A percentile compares a stretch with the other conserved stretches of the same genome.
Evolutionary conservation across 2,113 vertebrate species (phyloP).

Genomic region (Pipra filicauda): DNA sequence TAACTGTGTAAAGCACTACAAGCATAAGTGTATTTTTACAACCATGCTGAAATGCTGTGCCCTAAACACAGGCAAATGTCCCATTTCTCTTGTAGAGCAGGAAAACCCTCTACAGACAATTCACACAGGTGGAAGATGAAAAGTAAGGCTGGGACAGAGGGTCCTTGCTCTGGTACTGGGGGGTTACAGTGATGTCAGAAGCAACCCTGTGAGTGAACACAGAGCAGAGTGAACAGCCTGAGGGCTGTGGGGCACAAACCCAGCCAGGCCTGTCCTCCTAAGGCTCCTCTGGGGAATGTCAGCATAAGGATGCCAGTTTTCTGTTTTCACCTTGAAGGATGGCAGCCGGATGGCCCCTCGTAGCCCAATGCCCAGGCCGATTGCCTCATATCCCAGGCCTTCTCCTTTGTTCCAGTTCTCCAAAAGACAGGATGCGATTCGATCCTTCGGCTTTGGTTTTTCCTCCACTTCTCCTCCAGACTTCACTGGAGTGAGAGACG

Average conservation of each 20-base stretch:
- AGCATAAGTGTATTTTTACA: not conserved
- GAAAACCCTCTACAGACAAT: not conserved
- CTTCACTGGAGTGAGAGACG: constrained; percentile 91
- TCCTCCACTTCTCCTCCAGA: constrained; percentile 90
- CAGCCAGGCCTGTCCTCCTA: not conserved
- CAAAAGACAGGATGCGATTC: constrained; percentile 86
- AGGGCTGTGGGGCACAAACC: not conserved
- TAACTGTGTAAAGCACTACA: not conserved
- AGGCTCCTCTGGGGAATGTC: not conserved
- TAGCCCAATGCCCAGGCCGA: constrained; percentile 90
- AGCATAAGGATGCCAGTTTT: not conserved
- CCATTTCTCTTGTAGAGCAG: not conserved
- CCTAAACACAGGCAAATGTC: not conserved
- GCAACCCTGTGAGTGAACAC: not conserved
- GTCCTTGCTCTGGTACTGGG: not conserved
- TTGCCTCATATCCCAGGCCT: constrained; percentile 90
- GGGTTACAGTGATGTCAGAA: not conserved
- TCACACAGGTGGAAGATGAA: not conserved
- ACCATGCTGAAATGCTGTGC: not conserved
- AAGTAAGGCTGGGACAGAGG: not conserved
- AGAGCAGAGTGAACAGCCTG: not conserved
- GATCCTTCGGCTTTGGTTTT: constrained; percentile 90
- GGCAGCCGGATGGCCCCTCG: constrained; percentile 93
- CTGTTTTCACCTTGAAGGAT: constrained; percentile 88
- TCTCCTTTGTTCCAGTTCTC: constrained; percentile 98